phyloP scores from a whole-genome alignment of 2,888 invertebrate genomes.

The Cyclophora albipunctata region DNA sequence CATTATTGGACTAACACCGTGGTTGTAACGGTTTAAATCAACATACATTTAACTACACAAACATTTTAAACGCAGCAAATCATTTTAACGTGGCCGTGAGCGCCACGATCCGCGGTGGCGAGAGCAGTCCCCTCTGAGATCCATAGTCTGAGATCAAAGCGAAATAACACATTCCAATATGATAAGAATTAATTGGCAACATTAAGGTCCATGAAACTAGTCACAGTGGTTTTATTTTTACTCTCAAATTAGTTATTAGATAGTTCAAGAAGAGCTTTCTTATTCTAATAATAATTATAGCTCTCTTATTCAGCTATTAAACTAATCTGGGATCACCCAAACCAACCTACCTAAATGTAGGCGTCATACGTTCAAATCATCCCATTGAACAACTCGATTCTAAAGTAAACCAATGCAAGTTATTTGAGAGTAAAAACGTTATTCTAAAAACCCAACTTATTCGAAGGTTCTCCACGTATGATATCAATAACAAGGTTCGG shows the following conservation, averaged over 20 bases:
- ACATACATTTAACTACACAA: constrained; percentile 53
- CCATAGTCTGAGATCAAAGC: constrained; percentile 1
- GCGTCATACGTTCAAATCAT: too few relatives aligned
- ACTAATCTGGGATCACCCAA: too few relatives aligned
- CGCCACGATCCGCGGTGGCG: background rate
- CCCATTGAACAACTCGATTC: too few relatives aligned
- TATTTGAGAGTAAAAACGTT: background rate
- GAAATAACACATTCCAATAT: constrained; percentile 2
- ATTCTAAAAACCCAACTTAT: background rate
- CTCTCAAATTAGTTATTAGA: background rate
- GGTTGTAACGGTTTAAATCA: constrained; percentile 41
- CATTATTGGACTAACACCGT: constrained; percentile 58
- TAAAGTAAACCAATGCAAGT: too few relatives aligned
- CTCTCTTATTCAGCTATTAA: too few relatives aligned
- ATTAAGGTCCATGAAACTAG: constrained; percentile 1
- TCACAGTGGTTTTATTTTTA: background rate
- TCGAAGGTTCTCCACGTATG: too few relatives aligned
- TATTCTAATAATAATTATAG: too few relatives aligned
- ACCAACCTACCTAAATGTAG: too few relatives aligned
- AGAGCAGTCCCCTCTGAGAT: background rate
- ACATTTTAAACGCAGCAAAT: constrained; percentile 39
- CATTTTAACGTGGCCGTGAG: constrained; percentile 12
- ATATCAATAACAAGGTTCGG: too few relatives aligned
- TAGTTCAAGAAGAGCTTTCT: too few relatives aligned
- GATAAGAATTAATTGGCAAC: constrained; percentile 9